Base-by-base conservation (phyloP, 2,888 invertebrate species). In the Cinara cedri region DNA sequence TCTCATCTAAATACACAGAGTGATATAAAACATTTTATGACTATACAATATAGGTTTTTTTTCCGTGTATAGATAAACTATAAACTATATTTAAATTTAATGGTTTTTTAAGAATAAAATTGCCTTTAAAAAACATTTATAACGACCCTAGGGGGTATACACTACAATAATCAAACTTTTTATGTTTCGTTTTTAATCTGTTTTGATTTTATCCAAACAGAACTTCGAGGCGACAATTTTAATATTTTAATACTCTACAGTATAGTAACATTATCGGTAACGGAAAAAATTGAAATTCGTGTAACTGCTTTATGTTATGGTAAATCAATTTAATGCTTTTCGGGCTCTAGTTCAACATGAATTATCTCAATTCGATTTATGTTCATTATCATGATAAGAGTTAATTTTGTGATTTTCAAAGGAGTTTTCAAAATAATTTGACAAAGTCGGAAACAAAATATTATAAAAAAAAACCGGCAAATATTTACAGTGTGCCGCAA, bases 161-260 rank as follows among this genome's bases (percentile, higher is more conserved):
- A 13, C 26, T 13, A 34, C 14, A 54, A 19, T 70, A 70, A 54
- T 70, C 54, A 54, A 34, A 51, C 34, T 54, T 70, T 66, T 66
- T 66, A 66, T 65, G 44, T 46, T 65, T 70, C 13, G 11, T 49
- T 49, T 49, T 66, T 46, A 66, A 66, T 66, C 10, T 11, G 10
- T 66, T 54, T 66, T 66, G 16, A 21, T 70, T 70, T 51, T 70
- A 54, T 34, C 13, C 34, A 19, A n/a, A 14, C 8, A 9, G 26
- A 51, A 66, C 16, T 66, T 49, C 26, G 26, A 13, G 8, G 42
- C 8, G 6, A n/a, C 34, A 21, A 16, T 66, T 66, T 66, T 49
- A n/a, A 26, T 49, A 49, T 49, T 24, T 19, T 51, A 0, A 6
- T 24, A 2, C n/a, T 1, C 3, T 51, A 24, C n/a, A n/a, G n/a